Conservation (phyloP, 2,797 vertebrate genomes). For the Amazonetta brasiliensis region DNA sequence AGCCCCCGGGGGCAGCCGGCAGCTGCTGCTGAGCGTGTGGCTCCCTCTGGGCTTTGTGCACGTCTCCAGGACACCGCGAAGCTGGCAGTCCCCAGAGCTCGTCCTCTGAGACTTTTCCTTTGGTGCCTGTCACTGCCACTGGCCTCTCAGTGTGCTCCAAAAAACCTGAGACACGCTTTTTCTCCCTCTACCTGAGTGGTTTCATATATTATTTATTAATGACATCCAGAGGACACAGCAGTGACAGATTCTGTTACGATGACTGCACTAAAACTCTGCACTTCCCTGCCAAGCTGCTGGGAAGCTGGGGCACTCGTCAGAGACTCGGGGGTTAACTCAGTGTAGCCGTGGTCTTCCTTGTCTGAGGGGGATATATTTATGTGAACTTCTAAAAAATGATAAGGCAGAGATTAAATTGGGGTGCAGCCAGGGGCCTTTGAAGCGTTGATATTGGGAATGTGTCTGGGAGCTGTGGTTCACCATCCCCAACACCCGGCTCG, state of each 20-base stretch:
- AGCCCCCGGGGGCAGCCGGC: background rate
- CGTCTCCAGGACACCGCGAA: background rate
- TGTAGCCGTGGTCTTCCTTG: background rate
- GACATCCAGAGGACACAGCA: background rate
- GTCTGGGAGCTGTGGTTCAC: background rate
- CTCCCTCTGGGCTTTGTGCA: background rate
- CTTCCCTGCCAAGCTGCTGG: background rate
- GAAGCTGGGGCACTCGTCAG: background rate
- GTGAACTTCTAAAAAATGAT: background rate
- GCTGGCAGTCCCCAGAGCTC: background rate
- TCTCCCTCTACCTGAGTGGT: background rate
- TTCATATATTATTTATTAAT: slow-evolving; percentile 31
- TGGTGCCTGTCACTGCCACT: rapidly evolving
- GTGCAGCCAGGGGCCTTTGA: background rate
- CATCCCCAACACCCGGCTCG: background rate
- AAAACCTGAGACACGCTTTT: background rate
- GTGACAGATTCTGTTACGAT: background rate
- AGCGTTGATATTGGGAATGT: background rate
- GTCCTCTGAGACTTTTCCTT: background rate
- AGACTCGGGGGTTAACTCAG: background rate
- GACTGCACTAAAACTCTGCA: background rate
- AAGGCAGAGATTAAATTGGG: background rate
- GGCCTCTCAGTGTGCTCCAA: background rate
- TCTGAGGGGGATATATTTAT: background rate
- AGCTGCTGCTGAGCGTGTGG: background rate